phyloP scores from a whole-genome alignment of 2,113 vertebrate genomes.

The Butorides virescens region DNA sequence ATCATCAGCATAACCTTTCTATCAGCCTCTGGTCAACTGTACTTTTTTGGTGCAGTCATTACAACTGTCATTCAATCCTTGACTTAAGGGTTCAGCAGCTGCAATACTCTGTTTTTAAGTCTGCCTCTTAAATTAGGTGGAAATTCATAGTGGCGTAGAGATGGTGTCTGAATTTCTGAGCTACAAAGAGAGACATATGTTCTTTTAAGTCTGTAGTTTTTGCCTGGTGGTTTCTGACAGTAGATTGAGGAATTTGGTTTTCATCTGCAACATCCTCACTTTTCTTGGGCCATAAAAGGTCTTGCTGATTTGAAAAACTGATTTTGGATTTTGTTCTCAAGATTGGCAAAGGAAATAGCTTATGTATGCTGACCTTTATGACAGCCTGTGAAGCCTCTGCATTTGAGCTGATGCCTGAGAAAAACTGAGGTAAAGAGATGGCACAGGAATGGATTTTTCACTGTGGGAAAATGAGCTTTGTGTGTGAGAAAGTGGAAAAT shows the following conservation, averaged over 20 bases:
- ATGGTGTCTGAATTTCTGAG: background rate
- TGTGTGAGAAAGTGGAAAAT: background rate
- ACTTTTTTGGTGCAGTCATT: background rate
- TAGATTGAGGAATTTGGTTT: background rate
- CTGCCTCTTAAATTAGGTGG: constrained; percentile 30
- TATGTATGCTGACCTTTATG: background rate
- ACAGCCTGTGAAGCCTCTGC: background rate
- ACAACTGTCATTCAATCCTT: background rate
- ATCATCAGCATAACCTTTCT: background rate
- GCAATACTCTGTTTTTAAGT: background rate
- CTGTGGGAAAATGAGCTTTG: background rate
- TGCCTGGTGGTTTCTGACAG: background rate
- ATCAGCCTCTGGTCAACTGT: background rate
- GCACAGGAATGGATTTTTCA: background rate
- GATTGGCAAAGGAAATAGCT: background rate
- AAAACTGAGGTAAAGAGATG: background rate
- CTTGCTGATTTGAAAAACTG: constrained; percentile 4
- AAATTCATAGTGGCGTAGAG: background rate
- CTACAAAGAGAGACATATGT: background rate
- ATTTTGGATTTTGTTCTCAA: constrained; percentile 10
- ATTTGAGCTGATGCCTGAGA: background rate
- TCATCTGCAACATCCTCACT: background rate
- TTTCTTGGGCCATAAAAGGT: background rate
- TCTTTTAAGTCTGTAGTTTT: constrained; percentile 16
- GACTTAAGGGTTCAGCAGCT: background rate